Conservation (phyloP, 2,113 vertebrate species). For the Hemicordylus capensis region DNA sequence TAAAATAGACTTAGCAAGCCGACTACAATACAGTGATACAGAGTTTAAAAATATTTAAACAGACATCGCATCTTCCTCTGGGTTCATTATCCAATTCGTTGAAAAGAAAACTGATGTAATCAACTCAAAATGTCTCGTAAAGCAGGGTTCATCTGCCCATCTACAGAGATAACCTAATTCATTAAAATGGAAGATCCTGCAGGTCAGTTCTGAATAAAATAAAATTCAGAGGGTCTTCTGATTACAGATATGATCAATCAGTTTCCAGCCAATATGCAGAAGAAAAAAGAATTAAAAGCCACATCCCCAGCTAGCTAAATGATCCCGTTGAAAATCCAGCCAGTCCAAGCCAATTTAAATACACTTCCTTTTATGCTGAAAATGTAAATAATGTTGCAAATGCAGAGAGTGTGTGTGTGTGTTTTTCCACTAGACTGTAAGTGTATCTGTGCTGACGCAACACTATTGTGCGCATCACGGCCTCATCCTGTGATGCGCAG, state of each 20-base stretch:
- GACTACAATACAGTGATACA: no score
- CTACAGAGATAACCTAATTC: no score
- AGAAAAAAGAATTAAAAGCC: not conserved
- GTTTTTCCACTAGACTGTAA: accelerated
- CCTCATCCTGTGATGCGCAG: not conserved
- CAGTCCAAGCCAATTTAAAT: not conserved
- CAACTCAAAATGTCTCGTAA: no score
- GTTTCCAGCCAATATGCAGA: not conserved
- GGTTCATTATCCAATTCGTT: no score
- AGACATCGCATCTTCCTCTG: no score
- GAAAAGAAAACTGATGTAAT: no score
- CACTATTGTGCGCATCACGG: not conserved
- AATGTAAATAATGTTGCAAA: accelerated
- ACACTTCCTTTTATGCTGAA: not conserved
- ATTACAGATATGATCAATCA: no score
- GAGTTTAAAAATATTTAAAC: no score
- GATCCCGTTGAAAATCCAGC: accelerated
- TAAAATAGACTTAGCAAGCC: not conserved
- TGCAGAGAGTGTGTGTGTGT: not conserved
- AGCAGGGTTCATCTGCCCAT: no score
- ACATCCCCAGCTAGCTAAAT: not conserved
- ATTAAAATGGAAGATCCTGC: no score
- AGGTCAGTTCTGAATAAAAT: no score
- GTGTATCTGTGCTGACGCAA: accelerated
- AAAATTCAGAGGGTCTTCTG: no score